Evolutionary conservation across 2,797 vertebrate genomes (phyloP).

Genomic region (Poecilia wingei): DNA sequence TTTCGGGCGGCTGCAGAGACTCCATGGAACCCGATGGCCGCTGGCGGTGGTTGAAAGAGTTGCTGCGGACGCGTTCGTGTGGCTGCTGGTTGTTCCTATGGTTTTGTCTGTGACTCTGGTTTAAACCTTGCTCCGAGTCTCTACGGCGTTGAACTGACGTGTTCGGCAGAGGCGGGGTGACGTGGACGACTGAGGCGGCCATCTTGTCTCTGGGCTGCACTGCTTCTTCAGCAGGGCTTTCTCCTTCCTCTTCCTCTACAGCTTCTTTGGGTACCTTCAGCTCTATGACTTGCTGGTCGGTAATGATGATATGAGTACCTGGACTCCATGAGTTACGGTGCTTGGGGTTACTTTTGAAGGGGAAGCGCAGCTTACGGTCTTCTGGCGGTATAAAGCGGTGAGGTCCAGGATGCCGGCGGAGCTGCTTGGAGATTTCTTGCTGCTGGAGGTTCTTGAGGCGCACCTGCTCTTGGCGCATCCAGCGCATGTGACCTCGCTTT

Average conservation of each 20-base stretch:
- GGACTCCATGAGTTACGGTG: conserved; percentile 98
- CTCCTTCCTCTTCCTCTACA: conserved; percentile 81
- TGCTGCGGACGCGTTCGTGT: conserved; percentile 89
- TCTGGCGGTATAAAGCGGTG: conserved; percentile 97
- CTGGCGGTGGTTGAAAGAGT: conserved; percentile 90
- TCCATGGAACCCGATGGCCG: conserved; percentile 78
- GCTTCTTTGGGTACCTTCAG: conserved; percentile 93
- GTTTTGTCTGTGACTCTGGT: conserved; percentile 84
- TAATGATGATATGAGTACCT: conserved; percentile 97
- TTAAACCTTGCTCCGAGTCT: conserved; percentile 79
- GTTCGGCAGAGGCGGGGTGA: conserved; percentile 71
- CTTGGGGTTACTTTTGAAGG: conserved; percentile 97
- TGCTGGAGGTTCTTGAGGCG: conserved; percentile 95
- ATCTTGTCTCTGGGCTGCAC: conserved; percentile 76
- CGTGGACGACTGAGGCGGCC: conserved; percentile 71
- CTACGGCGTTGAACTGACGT: conserved; percentile 69
- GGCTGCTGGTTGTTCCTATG: conserved; percentile 73
- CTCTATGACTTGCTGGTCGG: conserved; percentile 93
- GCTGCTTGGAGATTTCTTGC: conserved; percentile 95
- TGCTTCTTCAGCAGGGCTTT: conserved; percentile 38
- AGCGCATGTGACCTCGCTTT: conserved; percentile 86
- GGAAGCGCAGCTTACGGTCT: conserved; percentile 96
- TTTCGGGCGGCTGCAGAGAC: conserved; percentile 73
- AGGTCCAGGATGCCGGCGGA: conserved; percentile 90
- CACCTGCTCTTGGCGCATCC: conserved; percentile 95